phyloP scores from a whole-genome alignment of 2,113 vertebrate species.

The Chitala chitala region DNA sequence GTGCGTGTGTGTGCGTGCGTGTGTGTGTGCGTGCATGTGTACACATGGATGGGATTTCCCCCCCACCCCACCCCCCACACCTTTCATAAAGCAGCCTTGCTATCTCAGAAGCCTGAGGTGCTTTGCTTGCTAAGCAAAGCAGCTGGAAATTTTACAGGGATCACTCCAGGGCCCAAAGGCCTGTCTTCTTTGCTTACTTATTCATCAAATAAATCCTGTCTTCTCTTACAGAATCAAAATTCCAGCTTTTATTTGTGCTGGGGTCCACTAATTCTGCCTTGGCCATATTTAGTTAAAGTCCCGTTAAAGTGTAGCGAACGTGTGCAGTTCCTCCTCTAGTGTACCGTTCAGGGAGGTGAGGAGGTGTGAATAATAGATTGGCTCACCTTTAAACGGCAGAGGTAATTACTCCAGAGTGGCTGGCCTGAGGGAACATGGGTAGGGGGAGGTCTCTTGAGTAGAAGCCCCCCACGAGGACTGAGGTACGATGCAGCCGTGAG shows the following conservation, averaged over 20 bases:
- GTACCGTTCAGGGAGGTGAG: background rate
- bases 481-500: too few relatives aligned
- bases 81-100: background rate
- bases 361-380: constrained; percentile 28
- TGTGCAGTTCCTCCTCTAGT: background rate
- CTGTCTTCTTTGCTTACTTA: background rate
- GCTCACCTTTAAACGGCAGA: background rate
- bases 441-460: background rate
- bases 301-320: background rate
- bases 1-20: too few relatives aligned
- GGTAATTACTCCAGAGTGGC: constrained; percentile 22
- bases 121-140: background rate
- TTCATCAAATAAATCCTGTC: background rate
- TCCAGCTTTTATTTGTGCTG: background rate
- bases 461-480: background rate
- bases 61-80: background rate
- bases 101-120: background rate
- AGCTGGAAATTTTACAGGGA: background rate
- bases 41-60: too few relatives aligned
- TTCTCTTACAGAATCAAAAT: background rate
- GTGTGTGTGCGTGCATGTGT: too few relatives aligned
- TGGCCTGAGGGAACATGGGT: background rate
- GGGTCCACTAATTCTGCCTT: too few relatives aligned
- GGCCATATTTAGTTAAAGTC: too few relatives aligned
- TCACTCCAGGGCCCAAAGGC: background rate